Percentiles rank a stretch among this genome's conserved stretches.
Conservation (phyloP, 2,797 vertebrate species). For the Myotis planiceps region DNA sequence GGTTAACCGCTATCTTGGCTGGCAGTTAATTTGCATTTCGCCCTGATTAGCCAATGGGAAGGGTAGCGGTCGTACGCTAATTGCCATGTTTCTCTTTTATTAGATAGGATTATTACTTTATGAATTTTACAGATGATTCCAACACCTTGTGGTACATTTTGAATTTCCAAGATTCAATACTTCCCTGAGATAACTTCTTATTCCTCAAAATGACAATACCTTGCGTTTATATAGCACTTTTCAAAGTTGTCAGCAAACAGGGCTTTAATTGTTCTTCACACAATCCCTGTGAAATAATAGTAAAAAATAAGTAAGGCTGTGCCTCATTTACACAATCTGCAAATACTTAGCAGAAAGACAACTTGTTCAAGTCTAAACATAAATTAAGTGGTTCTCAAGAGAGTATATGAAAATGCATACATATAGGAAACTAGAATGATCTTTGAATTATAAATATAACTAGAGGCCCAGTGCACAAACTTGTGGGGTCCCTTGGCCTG, state of each 20-base stretch:
- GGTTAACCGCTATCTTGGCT: no score
- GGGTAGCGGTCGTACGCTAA: no score
- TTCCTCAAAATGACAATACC: background rate
- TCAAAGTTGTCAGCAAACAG: background rate
- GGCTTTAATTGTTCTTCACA: slow-evolving; percentile 38
- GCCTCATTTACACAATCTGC: background rate
- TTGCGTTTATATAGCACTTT: slow-evolving; percentile 45
- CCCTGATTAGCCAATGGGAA: no score
- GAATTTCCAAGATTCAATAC: background rate
- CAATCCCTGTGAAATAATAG: background rate
- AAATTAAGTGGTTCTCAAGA: slow-evolving; percentile 6
- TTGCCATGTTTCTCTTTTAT: no score
- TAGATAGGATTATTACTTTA: background rate
- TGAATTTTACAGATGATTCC: background rate
- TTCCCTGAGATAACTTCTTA: background rate
- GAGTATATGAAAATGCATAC: background rate
- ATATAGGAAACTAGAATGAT: background rate
- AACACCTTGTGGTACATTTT: background rate
- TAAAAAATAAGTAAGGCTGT: slow-evolving; percentile 23
- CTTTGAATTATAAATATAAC: background rate
- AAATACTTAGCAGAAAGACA: background rate
- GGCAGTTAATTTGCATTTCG: no score
- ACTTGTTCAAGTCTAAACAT: background rate
- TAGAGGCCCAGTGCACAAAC: no score
- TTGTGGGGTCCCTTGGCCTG: no score